phyloP scores from a whole-genome alignment of 1,140 invertebrate genomes.

The Medauroidea extradentata region DNA sequence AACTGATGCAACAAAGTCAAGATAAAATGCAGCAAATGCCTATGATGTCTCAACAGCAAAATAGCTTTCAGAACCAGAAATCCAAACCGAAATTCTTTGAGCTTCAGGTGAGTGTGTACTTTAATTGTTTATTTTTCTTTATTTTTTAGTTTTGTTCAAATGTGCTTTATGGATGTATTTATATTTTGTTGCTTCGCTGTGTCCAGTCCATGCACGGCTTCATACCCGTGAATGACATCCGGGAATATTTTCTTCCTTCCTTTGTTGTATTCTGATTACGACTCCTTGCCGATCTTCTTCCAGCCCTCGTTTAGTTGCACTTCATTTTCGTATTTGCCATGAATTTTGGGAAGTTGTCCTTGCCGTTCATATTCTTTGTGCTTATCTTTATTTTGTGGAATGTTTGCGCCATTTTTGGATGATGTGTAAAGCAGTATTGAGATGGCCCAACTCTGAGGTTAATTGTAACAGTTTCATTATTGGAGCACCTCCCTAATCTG shows the following conservation, averaged over 20 bases:
- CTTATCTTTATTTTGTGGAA: not conserved
- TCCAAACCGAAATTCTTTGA: constrained; percentile 15
- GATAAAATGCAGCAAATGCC: constrained; percentile 8
- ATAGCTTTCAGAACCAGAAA: constrained; percentile 9
- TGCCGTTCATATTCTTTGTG: not conserved
- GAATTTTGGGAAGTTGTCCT: not conserved
- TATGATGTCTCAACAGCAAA: constrained; percentile 22
- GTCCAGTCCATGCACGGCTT: not conserved
- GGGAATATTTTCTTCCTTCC: not conserved
- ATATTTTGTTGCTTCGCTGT: not conserved
- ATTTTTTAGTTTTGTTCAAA: not conserved
- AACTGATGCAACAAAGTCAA: constrained; percentile 24
- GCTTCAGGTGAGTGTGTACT: constrained; percentile 11
- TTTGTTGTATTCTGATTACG: not conserved
- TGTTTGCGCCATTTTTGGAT: not conserved
- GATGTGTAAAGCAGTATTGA: not conserved
- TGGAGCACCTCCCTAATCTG: not conserved
- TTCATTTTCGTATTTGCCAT: too few species aligned
- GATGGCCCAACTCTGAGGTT: not conserved
- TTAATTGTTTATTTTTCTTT: not conserved
- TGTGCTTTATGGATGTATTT: not conserved
- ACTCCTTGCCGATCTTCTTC: not conserved
- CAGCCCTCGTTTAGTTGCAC: too few species aligned
- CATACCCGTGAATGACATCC: not conserved
- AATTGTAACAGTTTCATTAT: not conserved